Evolutionary conservation across 2,113 vertebrate species (phyloP).

Genomic region (Chionomys nivalis): DNA sequence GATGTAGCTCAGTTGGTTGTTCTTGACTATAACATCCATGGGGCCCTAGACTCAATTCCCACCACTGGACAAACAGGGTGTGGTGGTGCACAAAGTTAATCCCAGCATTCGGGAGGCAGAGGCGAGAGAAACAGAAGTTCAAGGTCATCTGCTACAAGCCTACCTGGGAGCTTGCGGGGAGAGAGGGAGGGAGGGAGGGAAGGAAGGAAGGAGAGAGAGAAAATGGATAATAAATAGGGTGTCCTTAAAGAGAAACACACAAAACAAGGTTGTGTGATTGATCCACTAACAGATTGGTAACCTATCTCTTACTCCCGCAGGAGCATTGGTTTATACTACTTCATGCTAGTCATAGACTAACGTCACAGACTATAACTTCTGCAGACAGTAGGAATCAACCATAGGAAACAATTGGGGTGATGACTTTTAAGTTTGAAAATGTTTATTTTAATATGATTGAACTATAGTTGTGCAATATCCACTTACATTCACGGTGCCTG

Average conservation of each 20-base stretch:
- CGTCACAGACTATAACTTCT: background rate
- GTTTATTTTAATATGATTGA: slow-evolving; percentile 6
- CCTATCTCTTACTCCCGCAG: background rate
- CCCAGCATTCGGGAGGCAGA: background rate
- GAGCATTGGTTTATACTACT: background rate
- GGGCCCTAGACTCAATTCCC: background rate
- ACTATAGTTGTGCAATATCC: background rate
- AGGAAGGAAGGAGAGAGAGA: rapidly evolving
- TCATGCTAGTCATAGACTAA: background rate
- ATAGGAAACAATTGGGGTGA: background rate
- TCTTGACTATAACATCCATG: background rate
- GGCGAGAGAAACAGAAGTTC: background rate
- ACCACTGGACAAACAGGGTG: background rate
- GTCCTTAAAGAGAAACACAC: background rate
- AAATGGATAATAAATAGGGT: background rate
- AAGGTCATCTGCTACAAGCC: background rate
- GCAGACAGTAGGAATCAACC: background rate
- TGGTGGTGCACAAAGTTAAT: background rate
- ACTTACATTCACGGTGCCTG: background rate
- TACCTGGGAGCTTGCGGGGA: no score
- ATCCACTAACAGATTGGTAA: background rate
- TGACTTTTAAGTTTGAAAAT: background rate
- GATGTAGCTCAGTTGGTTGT: background rate
- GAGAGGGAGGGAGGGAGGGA: no score
- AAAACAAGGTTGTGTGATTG: background rate